Base-by-base conservation (phyloP, 2,797 vertebrate species). In the Lateolabrax maculatus region DNA sequence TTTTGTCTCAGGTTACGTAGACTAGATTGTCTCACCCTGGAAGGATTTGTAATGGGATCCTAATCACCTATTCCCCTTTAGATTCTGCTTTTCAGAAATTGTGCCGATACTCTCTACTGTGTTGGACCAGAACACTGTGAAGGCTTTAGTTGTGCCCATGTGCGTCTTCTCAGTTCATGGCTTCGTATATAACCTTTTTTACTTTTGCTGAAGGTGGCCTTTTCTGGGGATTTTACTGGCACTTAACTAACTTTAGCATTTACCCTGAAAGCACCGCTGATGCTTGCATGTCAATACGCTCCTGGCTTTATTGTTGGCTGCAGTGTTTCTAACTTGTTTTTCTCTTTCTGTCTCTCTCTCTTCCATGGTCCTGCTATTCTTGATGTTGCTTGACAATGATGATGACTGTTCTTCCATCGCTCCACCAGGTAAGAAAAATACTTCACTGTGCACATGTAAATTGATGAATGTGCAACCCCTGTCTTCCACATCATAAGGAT, bases 391-490 rank as follows among this genome's bases (percentile, higher is more conserved):
- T 39, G 41, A 51, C 15, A 18, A 49, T 66, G 23, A 48, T 36
- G 29, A 63, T 21, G 29, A 37, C 58, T 65, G 19, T 52, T 68
- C 76, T 25, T 75, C 60, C 37, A 74, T 77, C 41, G 3, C 23
- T 65, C 5, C 6, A 67, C 73, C 81, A 93, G 91, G 90, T 90
- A 88, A 93, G 83, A 79, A 29, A 84, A 68, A 69, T n/a, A 23
- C 23, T 48, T 70, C 5, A 9, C 16, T 55, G 11, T 60, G 6
- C 67, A 39, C 58, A 25, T 67, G 43, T 57, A 21, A 37, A 53
- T 9, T 25, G 64, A 75, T 19, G 27, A 80, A 69, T 71, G n/a
- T 67, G 18, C 13, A 9, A 25, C 18, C 9, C 5, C n/a, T 27
- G 25, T 25, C 13, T 36, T 43, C 15, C 5, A 12, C 29, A 1